Conservation (phyloP, 2,888 invertebrate genomes). For the Diplazon laetatorius region DNA sequence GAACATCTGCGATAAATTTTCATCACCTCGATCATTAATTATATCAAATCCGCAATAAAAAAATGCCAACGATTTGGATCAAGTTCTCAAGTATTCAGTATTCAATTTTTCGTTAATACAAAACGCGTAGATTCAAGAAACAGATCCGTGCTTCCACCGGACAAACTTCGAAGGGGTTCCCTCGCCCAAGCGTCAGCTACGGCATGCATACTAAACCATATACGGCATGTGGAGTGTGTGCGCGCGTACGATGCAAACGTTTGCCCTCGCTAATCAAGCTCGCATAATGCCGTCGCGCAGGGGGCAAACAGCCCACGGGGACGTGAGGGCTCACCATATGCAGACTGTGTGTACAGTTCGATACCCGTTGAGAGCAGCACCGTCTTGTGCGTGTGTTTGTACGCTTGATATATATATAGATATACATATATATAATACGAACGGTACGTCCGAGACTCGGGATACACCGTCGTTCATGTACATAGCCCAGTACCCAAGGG, state of each 20-base stretch:
- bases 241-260: constrained; percentile 78
- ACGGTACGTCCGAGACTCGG: constrained; percentile 22
- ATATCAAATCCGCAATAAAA: too few species aligned
- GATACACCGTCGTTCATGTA: constrained; percentile 39
- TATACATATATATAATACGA: constrained; percentile 35
- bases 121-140: not conserved
- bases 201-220: constrained; percentile 41
- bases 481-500: constrained; percentile 29
- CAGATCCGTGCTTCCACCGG: not conserved
- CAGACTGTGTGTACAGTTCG: constrained; percentile 64
- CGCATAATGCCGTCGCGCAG: constrained; percentile 79
- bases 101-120: not conserved
- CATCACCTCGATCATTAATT: too few species aligned
- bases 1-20: too few species aligned
- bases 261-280: constrained; percentile 82
- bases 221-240: constrained; percentile 35
- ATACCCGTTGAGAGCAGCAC: constrained; percentile 51
- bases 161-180: not conserved
- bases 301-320: constrained; percentile 79
- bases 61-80: not conserved
- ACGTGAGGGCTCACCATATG: constrained; percentile 76
- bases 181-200: not conserved
- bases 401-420: too few species aligned
- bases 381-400: constrained; percentile 49
- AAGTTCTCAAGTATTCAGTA: too few species aligned